A percentile compares a stretch with the other conserved stretches of the same genome.
These are phyloP conservation scores for Drosophila emarginata DNA, from an alignment of 2,888 invertebrate species.

Conservation along the genomic window DNA sequence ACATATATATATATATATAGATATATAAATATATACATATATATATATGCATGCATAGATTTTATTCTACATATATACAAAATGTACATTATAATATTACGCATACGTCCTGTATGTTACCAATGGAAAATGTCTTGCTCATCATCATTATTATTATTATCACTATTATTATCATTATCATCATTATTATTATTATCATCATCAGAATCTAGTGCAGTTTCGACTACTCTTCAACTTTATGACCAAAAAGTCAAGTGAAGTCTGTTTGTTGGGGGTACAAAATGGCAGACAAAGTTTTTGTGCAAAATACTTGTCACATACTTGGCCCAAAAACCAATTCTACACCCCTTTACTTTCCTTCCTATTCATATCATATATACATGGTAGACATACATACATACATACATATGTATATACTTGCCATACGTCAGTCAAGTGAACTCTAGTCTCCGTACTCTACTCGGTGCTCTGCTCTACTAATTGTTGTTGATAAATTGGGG, in stretches of 20 bases:
- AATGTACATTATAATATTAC: slow-evolving; percentile 62
- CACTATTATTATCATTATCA: background rate
- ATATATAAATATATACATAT: slow-evolving; percentile 16
- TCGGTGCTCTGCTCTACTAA: slow-evolving; percentile 67
- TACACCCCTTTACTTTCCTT: background rate
- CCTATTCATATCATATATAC: background rate
- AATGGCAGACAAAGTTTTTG: slow-evolving; percentile 66
- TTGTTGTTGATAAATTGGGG: slow-evolving; percentile 76
- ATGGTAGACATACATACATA: slow-evolving; percentile 12
- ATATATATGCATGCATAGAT: slow-evolving; percentile 8
- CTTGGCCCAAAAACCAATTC: slow-evolving; percentile 49
- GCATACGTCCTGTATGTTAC: slow-evolving; percentile 46
- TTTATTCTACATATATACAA: slow-evolving; percentile 46
- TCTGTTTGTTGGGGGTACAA: slow-evolving; percentile 28
- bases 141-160: slow-evolving; percentile 21
- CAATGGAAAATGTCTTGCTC: slow-evolving; percentile 25
- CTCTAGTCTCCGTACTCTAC: slow-evolving; percentile 4
- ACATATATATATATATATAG: slow-evolving; percentile 38
- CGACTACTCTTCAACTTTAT: slow-evolving; percentile 8
- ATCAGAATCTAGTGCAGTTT: slow-evolving; percentile 8
- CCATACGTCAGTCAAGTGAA: slow-evolving; percentile 47
- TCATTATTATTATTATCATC: background rate
- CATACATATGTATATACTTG: slow-evolving; percentile 23
- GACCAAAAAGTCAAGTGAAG: slow-evolving; percentile 49
- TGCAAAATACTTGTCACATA: slow-evolving; percentile 74